Percentiles rank a stretch among this genome's conserved stretches.
Evolutionary conservation across 2,888 invertebrate genomes (phyloP).

Genomic region (Prostheceraeus crozeri): DNA sequence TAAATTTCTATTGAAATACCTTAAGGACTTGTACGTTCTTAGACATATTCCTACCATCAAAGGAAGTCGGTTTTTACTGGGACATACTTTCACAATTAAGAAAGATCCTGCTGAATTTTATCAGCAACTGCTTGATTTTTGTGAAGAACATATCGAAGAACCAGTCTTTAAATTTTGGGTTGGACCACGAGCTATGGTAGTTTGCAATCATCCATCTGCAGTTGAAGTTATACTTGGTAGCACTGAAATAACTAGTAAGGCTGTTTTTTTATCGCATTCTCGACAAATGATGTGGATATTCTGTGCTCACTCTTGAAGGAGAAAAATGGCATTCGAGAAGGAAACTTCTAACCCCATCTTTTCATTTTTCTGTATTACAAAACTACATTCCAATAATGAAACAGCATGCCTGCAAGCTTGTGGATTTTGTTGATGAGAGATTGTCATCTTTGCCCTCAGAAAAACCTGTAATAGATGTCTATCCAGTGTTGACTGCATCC

Average conservation of each 20-base stretch:
- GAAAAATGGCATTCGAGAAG: slow-evolving; percentile 66
- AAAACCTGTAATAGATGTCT: slow-evolving; percentile 62
- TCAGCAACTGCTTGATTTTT: slow-evolving; percentile 42
- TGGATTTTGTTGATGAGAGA: slow-evolving; percentile 49
- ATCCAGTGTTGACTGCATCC: slow-evolving; percentile 63
- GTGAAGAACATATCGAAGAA: slow-evolving; percentile 34
- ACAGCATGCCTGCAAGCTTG: slow-evolving; percentile 62
- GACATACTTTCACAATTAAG: background rate
- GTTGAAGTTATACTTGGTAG: slow-evolving; percentile 61
- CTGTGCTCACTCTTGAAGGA: slow-evolving; percentile 60
- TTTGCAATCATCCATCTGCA: slow-evolving; percentile 43
- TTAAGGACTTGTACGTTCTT: too few species aligned
- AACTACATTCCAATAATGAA: slow-evolving; percentile 68
- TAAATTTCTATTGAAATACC: too few species aligned
- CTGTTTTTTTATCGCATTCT: slow-evolving; percentile 57
- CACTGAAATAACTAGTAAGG: slow-evolving; percentile 62
- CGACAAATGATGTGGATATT: slow-evolving; percentile 60
- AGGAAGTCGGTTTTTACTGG: too few species aligned
- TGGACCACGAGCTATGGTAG: slow-evolving; percentile 43
- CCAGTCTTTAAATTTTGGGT: slow-evolving; percentile 45
- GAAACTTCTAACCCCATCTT: slow-evolving; percentile 69
- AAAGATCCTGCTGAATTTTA: slow-evolving; percentile 43
- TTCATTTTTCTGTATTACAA: slow-evolving; percentile 70
- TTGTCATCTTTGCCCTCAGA: too few species aligned
- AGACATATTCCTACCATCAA: too few species aligned